Percentiles rank a stretch among this genome's conserved stretches.
Evolutionary conservation across 2,113 vertebrate species (phyloP).

Genomic region (Hippocampus zosterae): DNA sequence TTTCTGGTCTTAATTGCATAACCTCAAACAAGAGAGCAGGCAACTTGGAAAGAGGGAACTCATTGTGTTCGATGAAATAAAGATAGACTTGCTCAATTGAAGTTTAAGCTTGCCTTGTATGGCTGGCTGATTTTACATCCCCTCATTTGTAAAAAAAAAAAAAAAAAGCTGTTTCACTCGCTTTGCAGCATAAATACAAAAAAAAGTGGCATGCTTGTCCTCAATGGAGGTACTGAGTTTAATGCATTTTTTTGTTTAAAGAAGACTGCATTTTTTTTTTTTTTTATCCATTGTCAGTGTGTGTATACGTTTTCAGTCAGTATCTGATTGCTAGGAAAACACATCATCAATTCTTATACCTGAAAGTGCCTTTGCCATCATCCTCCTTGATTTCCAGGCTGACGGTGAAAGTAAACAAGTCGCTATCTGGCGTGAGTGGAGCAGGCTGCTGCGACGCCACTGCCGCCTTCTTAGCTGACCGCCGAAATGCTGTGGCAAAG

Average conservation of each 20-base stretch:
- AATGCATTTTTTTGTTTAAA: no score
- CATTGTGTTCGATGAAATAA: not conserved
- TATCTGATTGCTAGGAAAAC: not conserved
- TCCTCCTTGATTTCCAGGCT: conserved; percentile 98
- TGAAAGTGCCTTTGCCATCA: conserved; percentile 97
- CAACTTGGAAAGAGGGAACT: not conserved
- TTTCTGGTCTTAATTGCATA: not conserved
- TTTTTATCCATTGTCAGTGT: not conserved
- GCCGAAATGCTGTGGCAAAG: conserved; percentile 95
- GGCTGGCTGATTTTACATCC: not conserved
- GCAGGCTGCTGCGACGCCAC: conserved; percentile 77
- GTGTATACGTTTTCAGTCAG: not conserved
- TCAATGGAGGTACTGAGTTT: no score
- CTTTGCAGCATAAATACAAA: no score
- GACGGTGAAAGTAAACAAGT: conserved; percentile 95
- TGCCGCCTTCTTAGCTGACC: conserved; percentile 85
- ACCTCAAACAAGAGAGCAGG: not conserved
- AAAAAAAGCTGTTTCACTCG: no score
- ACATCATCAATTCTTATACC: conserved; percentile 64
- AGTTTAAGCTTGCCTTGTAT: not conserved
- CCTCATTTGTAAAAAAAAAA: no score
- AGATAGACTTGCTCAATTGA: not conserved
- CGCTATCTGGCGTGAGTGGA: conserved; percentile 90
- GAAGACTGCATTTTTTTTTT: no score
- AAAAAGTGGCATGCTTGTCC: no score